Base-by-base conservation (phyloP, 2,797 vertebrate genomes). In the Channa striata region DNA sequence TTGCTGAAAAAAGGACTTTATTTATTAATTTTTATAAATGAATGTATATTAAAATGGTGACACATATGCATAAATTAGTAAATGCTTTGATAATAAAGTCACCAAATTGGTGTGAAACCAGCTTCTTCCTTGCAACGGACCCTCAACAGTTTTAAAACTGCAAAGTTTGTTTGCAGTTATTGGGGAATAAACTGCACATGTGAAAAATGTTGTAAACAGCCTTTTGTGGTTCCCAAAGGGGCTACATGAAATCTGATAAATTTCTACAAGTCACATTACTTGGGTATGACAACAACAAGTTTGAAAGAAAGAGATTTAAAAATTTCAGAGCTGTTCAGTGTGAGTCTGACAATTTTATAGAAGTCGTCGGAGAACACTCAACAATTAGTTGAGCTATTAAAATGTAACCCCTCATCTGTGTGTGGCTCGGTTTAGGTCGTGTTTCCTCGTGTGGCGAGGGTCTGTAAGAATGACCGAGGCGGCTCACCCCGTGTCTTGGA, bases 401-500 rank as follows among this genome's bases (percentile, higher is more conserved):
- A 52, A 14, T 20, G 11, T 67, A 59, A 68, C 47, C 30, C 69
- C n/a, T 65, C 16, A 44, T 2, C 19, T 14, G 10, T 40, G 11
- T 23, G 42, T 65, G 11, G 36, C 53, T 54, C 91, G 4, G 4
- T 30, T 4, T 30, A 99, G 98, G 97, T 99, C 51, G 94, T 99
- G 88, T 98, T 99, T 90, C 97, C 98, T 0, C 94, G 98, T 49
- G 98, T 99, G 86, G 98, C 97, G 59, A 94, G 98, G 78, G 97
- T 99, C 52, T 99, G 98, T 80, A 99, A 99, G 92, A 98, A 97
- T 14, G 98, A 99, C 91, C 95, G 95, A 56, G 98, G 98, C 4
- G 98, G 98, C 77, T 99, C 98, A 6, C 98, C 98, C 13, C 95
- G 98, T 11, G 98, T 99, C 39, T 93, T 99, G 89, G 98, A 99